Conservation (phyloP, 2,888 invertebrate genomes). For the Aporophyla nigra region DNA sequence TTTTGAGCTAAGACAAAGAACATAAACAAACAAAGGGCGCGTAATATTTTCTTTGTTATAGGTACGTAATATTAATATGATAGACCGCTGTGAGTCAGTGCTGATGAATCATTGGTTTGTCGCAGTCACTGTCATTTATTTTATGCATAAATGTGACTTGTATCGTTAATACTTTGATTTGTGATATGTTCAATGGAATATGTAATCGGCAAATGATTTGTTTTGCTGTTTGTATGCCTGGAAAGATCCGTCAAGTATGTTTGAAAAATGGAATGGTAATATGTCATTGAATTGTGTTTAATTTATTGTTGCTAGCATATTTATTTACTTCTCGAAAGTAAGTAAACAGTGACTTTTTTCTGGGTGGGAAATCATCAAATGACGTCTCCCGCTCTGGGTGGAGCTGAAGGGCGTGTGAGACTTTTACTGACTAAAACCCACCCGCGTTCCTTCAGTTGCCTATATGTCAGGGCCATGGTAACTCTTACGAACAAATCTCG, state of each 20-base stretch:
- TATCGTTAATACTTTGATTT: slow-evolving; percentile 17
- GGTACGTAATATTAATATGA: slow-evolving; percentile 40
- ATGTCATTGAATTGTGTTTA: not conserved
- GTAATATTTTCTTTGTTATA: slow-evolving; percentile 54
- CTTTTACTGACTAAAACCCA: no score
- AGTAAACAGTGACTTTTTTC: no score
- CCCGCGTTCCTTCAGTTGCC: no score
- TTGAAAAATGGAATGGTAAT: not conserved
- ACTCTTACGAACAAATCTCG: no score
- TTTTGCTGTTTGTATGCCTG: not conserved
- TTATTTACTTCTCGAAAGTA: no score
- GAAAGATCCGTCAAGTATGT: not conserved
- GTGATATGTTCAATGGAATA: not conserved
- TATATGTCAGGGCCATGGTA: no score
- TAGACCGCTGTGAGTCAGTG: slow-evolving; percentile 43
- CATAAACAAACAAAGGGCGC: slow-evolving; percentile 31
- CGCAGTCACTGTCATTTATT: slow-evolving; percentile 6
- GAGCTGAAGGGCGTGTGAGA: no score
- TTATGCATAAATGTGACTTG: slow-evolving; percentile 18
- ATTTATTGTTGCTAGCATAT: no score
- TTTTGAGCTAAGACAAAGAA: slow-evolving; percentile 42
- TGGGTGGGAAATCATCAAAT: no score
- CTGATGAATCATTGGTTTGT: slow-evolving; percentile 35
- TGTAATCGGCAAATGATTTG: not conserved
- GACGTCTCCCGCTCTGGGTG: no score